phyloP scores from a whole-genome alignment of 2,797 vertebrate genomes.

The Merluccius polli region DNA sequence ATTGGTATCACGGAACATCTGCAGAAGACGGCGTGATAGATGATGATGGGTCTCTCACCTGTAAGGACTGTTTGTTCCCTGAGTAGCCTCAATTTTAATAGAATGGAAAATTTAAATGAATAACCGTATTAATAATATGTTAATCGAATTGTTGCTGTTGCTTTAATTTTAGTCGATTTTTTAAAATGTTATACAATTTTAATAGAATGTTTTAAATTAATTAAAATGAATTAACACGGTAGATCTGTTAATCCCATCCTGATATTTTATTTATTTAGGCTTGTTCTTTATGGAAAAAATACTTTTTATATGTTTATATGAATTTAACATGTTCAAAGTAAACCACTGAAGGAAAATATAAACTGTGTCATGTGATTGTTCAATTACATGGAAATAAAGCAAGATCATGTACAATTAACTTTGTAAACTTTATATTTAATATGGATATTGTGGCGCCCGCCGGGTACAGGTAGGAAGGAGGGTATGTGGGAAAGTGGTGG shows the following conservation, averaged over 20 bases:
- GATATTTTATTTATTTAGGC: not conserved
- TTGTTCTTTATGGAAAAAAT: not conserved
- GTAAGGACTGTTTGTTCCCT: slow-evolving; percentile 1
- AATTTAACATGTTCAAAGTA: not conserved
- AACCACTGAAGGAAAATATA: too few relatives aligned
- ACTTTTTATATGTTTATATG: not conserved
- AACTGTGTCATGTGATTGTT: too few relatives aligned
- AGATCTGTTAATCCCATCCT: too few relatives aligned
- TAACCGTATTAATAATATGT: too few relatives aligned
- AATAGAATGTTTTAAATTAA: not conserved
- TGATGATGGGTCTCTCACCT: slow-evolving; percentile 1
- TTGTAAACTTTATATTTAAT: too few relatives aligned
- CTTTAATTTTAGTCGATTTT: not conserved
- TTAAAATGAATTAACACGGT: too few relatives aligned
- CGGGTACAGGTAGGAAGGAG: too few relatives aligned
- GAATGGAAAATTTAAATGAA: too few relatives aligned
- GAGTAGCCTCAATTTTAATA: not conserved
- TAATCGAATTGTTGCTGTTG: not conserved
- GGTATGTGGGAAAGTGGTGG: too few relatives aligned
- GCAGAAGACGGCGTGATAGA: not conserved
- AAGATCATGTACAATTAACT: too few relatives aligned
- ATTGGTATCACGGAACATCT: slow-evolving; percentile 1
- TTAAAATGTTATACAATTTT: not conserved
- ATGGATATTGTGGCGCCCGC: too few relatives aligned
- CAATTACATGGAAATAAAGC: too few relatives aligned